Conservation (phyloP, 1,140 invertebrate species). For the Drosophila paulistorum region DNA sequence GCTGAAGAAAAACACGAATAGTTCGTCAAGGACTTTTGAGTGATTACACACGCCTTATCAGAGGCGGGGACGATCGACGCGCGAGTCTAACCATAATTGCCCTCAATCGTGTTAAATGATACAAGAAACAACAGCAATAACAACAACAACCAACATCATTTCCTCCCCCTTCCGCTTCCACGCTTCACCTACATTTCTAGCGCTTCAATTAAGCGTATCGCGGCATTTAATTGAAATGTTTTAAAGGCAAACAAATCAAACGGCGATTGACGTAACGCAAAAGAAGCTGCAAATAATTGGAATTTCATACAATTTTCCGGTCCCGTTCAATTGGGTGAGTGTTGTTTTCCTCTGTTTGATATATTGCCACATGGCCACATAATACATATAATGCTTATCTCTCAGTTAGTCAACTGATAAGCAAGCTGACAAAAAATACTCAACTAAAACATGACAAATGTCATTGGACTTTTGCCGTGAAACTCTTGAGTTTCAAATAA, state of each 20-base stretch:
- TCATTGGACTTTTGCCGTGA: neutral
- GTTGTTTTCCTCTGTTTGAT: neutral
- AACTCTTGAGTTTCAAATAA: neutral
- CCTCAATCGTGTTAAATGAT: conserved; percentile 66
- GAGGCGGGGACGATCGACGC: conserved; percentile 8
- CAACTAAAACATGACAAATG: conserved; percentile 20
- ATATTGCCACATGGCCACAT: conserved; percentile 63
- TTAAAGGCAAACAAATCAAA: conserved; percentile 56
- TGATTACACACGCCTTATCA: conserved; percentile 49
- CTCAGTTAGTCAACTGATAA: conserved; percentile 66
- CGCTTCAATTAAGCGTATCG: conserved; percentile 60
- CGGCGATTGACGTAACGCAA: conserved; percentile 17
- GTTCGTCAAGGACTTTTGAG: conserved; percentile 14
- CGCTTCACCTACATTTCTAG: neutral
- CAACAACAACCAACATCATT: neutral
- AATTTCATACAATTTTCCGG: conserved; percentile 36
- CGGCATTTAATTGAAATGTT: conserved; percentile 73
- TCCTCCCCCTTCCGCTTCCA: neutral
- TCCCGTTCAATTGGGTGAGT: conserved; percentile 37
- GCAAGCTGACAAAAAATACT: conserved; percentile 33
- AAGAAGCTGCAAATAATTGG: conserved; percentile 40
- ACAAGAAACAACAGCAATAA: conserved; percentile 30
- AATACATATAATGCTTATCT: conserved; percentile 69
- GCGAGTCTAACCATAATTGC: conserved; percentile 57
- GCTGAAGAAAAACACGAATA: too few relatives aligned